phyloP scores from a whole-genome alignment of 2,797 vertebrate genomes.

The Crocidura indochinensis region DNA sequence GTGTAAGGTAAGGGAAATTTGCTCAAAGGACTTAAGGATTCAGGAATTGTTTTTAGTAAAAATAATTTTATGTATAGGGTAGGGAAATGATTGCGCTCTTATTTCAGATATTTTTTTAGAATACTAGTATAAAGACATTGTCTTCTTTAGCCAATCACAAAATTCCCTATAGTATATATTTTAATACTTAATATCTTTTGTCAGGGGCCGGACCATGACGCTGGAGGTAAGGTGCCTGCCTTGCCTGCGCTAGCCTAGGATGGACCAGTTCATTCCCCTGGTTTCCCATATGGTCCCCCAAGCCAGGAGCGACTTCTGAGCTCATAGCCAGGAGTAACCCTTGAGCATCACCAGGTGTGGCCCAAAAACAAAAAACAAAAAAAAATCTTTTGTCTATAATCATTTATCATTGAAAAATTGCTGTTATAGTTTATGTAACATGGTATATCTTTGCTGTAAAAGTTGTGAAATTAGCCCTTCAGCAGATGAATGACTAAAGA shows the following conservation, averaged over 20 bases:
- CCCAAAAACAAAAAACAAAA: too few species aligned
- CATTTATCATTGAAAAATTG: too few species aligned
- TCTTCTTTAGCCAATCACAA: neutral
- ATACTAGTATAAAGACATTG: slow-evolving; percentile 51
- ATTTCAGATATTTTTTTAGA: neutral
- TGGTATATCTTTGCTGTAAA: slow-evolving; percentile 43
- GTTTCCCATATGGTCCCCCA: too few species aligned
- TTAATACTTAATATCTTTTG: slow-evolving; percentile 27
- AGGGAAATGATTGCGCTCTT: slow-evolving; percentile 18
- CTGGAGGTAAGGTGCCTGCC: too few species aligned
- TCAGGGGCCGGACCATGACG: too few species aligned
- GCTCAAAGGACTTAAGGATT: neutral
- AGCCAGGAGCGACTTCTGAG: too few species aligned
- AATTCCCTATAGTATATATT: slow-evolving; percentile 43
- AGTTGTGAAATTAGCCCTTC: neutral
- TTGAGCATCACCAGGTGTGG: too few species aligned
- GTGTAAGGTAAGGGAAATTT: slow-evolving; percentile 95
- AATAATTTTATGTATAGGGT: neutral
- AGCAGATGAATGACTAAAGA: too few species aligned
- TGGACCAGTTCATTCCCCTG: too few species aligned
- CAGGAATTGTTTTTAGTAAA: slow-evolving; percentile 32
- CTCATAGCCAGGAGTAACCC: too few species aligned
- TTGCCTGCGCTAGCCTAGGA: too few species aligned
- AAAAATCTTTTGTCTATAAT: slow-evolving; percentile 29
- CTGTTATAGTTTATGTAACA: too few species aligned